Conservation (phyloP, 2,797 vertebrate species). For the Pantherophis vulpinus region DNA sequence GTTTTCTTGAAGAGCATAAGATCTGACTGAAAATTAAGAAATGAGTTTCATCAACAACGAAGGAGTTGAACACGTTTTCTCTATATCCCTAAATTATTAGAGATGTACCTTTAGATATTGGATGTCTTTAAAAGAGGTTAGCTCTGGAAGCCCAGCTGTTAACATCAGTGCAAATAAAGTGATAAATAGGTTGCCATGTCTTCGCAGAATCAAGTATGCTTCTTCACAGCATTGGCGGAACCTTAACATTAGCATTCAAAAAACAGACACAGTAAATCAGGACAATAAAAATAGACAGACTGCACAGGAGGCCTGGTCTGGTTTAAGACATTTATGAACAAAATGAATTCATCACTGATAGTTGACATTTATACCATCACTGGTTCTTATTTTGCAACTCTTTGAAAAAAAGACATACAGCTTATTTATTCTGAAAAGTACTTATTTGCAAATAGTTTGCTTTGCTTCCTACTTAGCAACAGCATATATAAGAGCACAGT, state of each 20-base stretch:
- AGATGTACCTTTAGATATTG: constrained; percentile 94
- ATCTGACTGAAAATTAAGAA: not conserved
- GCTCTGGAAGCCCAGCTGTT: constrained; percentile 94
- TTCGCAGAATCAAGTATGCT: constrained; percentile 90
- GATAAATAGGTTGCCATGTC: constrained; percentile 96
- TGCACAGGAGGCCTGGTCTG: not conserved
- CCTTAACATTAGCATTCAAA: constrained; percentile 63
- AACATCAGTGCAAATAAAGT: constrained; percentile 98
- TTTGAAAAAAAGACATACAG: constrained; percentile 1
- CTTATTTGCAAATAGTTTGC: not conserved
- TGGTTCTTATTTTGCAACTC: not conserved
- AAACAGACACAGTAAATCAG: not conserved
- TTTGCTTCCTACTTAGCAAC: not conserved
- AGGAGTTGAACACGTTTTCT: not conserved
- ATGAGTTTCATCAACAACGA: not conserved
- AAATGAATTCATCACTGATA: not conserved
- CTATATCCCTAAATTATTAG: not conserved
- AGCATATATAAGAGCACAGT: not conserved
- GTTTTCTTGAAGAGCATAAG: not conserved
- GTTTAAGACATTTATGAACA: not conserved
- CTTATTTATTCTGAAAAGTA: not conserved
- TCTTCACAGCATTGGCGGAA: constrained; percentile 96
- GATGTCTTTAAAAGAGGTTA: constrained; percentile 96
- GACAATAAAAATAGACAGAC: not conserved
- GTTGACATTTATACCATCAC: not conserved